Conservation (phyloP, 2,113 vertebrate genomes). For the Rana temporaria region DNA sequence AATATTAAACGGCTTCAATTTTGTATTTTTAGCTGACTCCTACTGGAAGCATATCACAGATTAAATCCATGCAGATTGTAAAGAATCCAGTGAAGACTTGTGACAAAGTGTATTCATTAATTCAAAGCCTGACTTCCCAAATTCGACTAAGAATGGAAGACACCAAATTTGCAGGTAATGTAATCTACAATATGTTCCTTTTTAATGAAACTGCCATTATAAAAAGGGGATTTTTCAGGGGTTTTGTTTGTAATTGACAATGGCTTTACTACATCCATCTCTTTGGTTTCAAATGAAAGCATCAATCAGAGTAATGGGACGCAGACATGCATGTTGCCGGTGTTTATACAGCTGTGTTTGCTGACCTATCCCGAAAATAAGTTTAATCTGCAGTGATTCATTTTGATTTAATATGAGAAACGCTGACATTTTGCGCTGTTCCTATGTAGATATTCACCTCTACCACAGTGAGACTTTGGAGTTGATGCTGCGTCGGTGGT, state of each 20-base stretch:
- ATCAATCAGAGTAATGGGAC: constrained; percentile 17
- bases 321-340: neutral
- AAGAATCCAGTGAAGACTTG: constrained; percentile 90
- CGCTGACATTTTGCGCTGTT: neutral
- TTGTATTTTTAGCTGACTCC: constrained; percentile 78
- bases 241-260: neutral
- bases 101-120: constrained; percentile 88
- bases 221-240: neutral
- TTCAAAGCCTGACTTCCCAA: constrained; percentile 87
- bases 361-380: neutral
- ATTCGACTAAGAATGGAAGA: constrained; percentile 89
- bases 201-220: neutral
- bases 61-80: constrained; percentile 89
- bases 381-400: neutral
- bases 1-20: neutral
- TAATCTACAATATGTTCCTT: neutral
- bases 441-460: constrained; percentile 82
- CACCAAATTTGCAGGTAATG: constrained; percentile 84
- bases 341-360: neutral
- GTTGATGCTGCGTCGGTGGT: constrained; percentile 88
- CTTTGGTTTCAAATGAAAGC: neutral
- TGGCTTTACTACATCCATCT: neutral
- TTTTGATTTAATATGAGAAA: neutral
- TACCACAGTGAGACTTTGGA: constrained; percentile 90
- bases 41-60: constrained; percentile 82